Evolutionary conservation across 2,888 invertebrate species (phyloP).

Genomic region (Cynaeus angustus): DNA sequence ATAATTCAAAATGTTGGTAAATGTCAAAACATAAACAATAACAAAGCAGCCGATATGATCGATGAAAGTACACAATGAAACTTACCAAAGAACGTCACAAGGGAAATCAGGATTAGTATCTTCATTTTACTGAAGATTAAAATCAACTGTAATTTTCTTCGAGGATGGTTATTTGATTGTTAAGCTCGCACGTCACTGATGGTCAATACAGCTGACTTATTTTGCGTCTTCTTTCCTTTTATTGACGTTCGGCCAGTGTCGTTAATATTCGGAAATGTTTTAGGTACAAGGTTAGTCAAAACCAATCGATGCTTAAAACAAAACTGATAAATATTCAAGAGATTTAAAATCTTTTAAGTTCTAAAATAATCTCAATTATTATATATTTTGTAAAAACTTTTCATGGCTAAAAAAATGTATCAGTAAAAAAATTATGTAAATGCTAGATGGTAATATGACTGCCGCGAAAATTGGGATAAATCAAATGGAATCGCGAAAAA

Average conservation of each 20-base stretch:
- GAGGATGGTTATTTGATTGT: neutral
- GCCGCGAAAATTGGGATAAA: too few species aligned
- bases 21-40: conserved; percentile 36
- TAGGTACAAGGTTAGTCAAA: neutral
- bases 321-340: too few species aligned
- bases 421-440: too few species aligned
- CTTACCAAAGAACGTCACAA: conserved; percentile 56
- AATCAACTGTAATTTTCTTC: conserved; percentile 33
- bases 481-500: too few species aligned
- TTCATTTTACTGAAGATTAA: conserved; percentile 54
- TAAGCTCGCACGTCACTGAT: conserved; percentile 22
- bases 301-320: neutral
- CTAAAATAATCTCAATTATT: too few species aligned
- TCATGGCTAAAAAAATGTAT: too few species aligned
- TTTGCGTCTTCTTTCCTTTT: conserved; percentile 42
- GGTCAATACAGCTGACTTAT: conserved; percentile 45
- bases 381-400: too few species aligned
- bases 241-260: conserved; percentile 36
- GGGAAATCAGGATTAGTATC: conserved; percentile 54
- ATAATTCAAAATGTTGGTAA: conserved; percentile 5
- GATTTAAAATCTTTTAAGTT: too few species aligned
- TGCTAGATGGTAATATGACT: too few species aligned
- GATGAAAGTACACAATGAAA: conserved; percentile 22
- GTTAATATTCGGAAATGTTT: conserved; percentile 7
- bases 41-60: conserved; percentile 24